These are phyloP conservation scores for Amiota mariae DNA, from an alignment of 2,888 invertebrate genomes.

Conservation along the genomic window DNA sequence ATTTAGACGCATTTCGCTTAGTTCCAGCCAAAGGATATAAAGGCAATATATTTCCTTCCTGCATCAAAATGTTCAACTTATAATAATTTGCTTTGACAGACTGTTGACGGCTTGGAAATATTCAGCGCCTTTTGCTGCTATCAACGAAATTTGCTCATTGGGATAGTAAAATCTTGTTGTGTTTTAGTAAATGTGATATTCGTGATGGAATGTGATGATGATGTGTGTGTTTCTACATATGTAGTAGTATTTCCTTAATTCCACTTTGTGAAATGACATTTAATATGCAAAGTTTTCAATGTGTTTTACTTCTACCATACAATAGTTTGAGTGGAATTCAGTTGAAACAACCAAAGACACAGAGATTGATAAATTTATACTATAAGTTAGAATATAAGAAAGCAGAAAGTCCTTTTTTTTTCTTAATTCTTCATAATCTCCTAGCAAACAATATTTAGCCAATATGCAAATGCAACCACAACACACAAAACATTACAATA, in stretches of 20 bases:
- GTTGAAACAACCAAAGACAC: not conserved
- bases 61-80: constrained; percentile 64
- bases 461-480: constrained; percentile 5
- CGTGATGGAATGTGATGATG: not conserved
- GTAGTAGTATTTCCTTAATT: constrained; percentile 54
- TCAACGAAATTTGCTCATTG: not conserved
- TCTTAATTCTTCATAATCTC: not conserved
- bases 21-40: constrained; percentile 14
- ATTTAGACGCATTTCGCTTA: constrained; percentile 26
- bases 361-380: not conserved
- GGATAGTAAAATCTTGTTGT: not conserved
- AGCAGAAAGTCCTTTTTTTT: not conserved
- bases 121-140: constrained; percentile 33
- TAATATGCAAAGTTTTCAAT: constrained; percentile 69
- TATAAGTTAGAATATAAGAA: constrained; percentile 1
- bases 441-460: not conserved
- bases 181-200: too few species aligned
- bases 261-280: constrained; percentile 69
- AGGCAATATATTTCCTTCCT: constrained; percentile 43
- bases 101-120: not conserved
- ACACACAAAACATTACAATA: not conserved
- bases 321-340: not conserved
- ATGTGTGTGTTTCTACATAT: constrained; percentile 29
- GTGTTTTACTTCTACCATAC: not conserved
- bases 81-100: constrained; percentile 62